phyloP scores from a whole-genome alignment of 1,140 invertebrate species.

The Watersipora subatra region DNA sequence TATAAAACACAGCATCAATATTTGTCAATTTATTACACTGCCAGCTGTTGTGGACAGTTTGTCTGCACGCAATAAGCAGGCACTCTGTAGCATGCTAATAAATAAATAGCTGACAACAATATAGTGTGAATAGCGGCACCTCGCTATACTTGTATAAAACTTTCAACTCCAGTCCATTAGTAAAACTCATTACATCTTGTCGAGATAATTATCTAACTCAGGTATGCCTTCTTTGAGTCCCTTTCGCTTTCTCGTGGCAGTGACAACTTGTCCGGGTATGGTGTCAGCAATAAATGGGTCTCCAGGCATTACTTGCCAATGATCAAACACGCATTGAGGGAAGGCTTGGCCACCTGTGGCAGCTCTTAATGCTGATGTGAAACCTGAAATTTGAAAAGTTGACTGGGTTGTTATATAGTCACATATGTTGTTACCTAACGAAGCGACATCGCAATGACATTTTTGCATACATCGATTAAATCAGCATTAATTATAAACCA shows the following conservation, averaged over 20 bases:
- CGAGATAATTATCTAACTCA: conserved; percentile 31
- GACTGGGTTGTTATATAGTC: conserved; percentile 1
- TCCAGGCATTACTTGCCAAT: conserved; percentile 95
- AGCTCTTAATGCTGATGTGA: conserved; percentile 93
- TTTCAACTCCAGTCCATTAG: no score
- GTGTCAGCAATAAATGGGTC: conserved; percentile 67
- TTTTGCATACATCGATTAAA: no score
- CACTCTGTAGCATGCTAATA: no score
- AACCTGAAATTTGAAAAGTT: conserved; percentile 45
- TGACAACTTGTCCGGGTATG: conserved; percentile 71
- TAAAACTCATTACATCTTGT: conserved; percentile 41
- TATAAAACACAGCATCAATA: no score
- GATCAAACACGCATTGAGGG: conserved; percentile 99
- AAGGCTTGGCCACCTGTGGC: conserved; percentile 99
- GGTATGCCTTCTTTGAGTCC: conserved; percentile 77
- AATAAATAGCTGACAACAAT: no score
- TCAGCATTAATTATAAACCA: neutral
- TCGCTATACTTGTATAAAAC: no score
- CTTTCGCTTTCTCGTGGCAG: conserved; percentile 94
- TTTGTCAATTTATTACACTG: no score
- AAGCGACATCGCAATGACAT: no score
- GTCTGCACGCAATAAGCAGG: no score
- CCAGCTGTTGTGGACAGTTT: no score
- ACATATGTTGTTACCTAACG: neutral
- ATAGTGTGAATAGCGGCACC: no score